Conservation (phyloP, 92 coral and sea anemone genomes). For the Heteractis magnifica region DNA sequence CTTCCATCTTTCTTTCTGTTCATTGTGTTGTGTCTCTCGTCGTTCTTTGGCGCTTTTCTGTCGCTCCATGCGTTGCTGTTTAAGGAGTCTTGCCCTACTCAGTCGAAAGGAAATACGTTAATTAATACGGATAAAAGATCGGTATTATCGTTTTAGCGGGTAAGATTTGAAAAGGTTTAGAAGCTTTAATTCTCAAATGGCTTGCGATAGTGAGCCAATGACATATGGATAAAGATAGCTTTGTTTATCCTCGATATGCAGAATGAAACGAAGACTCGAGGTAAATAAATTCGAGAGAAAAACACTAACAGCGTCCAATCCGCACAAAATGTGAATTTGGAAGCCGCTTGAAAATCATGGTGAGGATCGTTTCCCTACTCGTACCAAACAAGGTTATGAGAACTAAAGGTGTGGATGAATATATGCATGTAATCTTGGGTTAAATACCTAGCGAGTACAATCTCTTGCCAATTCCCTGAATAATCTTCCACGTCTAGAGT, state of each 20-base stretch:
- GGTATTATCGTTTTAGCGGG: too few species aligned
- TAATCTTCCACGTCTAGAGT: conserved; percentile 62
- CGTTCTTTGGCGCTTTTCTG: conserved; percentile 65
- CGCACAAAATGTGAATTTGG: too few species aligned
- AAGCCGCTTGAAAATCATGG: too few species aligned
- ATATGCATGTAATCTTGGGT: neutral
- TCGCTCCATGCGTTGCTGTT: conserved; percentile 63
- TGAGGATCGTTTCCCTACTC: neutral
- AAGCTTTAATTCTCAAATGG: too few species aligned
- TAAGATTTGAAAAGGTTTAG: too few species aligned
- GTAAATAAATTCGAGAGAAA: too few species aligned
- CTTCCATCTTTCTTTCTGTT: conserved; percentile 47
- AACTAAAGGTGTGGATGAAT: neutral
- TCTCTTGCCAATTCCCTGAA: conserved; percentile 78
- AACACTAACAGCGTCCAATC: too few species aligned
- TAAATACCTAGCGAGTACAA: conserved; percentile 60
- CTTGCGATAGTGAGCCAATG: too few species aligned
- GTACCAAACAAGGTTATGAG: neutral
- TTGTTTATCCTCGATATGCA: too few species aligned
- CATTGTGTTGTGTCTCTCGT: conserved; percentile 44
- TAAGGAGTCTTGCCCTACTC: conserved; percentile 47
- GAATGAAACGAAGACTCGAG: too few species aligned
- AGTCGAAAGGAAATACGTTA: neutral
- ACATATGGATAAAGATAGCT: too few species aligned
- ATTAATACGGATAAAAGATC: too few species aligned